These are phyloP conservation scores for Tupaia chinensis DNA, from an alignment of 2,113 vertebrate species.

Conservation along the genomic window DNA sequence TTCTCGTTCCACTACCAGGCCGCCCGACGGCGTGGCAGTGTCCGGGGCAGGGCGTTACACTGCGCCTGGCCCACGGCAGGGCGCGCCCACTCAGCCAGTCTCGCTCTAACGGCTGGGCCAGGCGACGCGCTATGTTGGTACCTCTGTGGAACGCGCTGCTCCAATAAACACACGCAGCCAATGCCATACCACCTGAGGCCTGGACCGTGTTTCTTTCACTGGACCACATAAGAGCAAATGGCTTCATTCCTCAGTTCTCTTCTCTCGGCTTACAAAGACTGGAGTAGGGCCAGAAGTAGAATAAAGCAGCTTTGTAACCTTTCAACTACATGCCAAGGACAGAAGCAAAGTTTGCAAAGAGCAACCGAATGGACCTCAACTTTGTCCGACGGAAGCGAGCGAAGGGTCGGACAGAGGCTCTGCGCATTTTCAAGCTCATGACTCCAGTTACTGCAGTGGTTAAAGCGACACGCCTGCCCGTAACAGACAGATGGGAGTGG, in stretches of 20 bases:
- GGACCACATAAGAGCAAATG: constrained; percentile 12
- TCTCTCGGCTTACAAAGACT: constrained; percentile 60
- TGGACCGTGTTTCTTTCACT: neutral
- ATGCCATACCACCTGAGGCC: neutral
- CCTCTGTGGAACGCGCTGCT: neutral
- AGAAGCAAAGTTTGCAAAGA: constrained; percentile 35
- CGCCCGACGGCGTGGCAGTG: neutral
- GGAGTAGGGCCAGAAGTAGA: constrained; percentile 31
- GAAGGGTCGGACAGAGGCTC: constrained; percentile 6
- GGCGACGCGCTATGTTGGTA: neutral
- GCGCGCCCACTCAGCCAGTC: neutral
- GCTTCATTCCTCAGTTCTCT: neutral
- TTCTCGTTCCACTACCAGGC: constrained; percentile 10
- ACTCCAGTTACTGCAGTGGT: neutral
- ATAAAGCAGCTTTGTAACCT: constrained; percentile 64
- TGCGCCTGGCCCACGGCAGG: neutral
- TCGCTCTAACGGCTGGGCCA: neutral
- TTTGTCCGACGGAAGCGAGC: constrained; percentile 21
- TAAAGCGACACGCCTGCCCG: neutral
- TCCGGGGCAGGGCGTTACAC: constrained; percentile 32
- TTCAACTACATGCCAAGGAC: constrained; percentile 53
- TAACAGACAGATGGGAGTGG: neutral
- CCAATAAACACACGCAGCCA: constrained; percentile 22
- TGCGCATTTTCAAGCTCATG: neutral
- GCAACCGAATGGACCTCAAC: constrained; percentile 17